Evolutionary conservation across 2,797 vertebrate species (phyloP).

Genomic region (Acanthiza pusilla): DNA sequence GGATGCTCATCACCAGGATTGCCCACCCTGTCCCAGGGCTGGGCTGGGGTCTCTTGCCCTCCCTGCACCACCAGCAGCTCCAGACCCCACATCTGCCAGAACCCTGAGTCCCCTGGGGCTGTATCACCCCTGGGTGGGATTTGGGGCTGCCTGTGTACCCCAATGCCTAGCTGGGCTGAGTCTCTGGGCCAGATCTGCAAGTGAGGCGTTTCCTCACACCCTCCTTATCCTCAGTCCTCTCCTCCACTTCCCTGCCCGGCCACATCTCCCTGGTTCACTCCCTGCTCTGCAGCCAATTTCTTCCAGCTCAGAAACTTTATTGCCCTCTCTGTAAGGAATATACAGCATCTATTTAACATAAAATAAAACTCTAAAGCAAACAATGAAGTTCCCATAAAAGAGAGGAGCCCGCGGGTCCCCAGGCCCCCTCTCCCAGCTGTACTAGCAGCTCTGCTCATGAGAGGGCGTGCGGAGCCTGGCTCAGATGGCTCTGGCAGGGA

Average conservation of each 20-base stretch:
- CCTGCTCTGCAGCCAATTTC: constrained; percentile 18
- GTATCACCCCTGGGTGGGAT: neutral
- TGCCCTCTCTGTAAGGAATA: constrained; percentile 44
- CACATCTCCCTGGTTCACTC: neutral
- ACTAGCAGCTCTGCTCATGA: constrained; percentile 66
- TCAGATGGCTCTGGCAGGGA: constrained; percentile 36
- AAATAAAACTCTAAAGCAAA: constrained; percentile 66
- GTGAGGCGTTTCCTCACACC: rapidly evolving
- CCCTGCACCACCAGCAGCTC: neutral
- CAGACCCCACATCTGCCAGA: rapidly evolving
- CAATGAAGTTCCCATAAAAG: constrained; percentile 62
- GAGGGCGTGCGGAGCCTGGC: constrained; percentile 64
- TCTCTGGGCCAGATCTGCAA: neutral
- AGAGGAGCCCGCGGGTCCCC: neutral
- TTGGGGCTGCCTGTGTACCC: neutral
- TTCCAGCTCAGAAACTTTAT: constrained; percentile 49
- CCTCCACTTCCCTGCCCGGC: neutral
- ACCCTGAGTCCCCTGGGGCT: neutral
- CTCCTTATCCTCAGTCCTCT: neutral
- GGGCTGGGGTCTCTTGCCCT: neutral
- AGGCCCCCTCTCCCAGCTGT: constrained; percentile 48
- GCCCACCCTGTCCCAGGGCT: rapidly evolving
- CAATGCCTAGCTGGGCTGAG: neutral
- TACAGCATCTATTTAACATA: constrained; percentile 45
- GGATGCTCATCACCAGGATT: neutral